Base-by-base conservation (phyloP, 2,888 invertebrate genomes). In the Eristalis pertinax region DNA sequence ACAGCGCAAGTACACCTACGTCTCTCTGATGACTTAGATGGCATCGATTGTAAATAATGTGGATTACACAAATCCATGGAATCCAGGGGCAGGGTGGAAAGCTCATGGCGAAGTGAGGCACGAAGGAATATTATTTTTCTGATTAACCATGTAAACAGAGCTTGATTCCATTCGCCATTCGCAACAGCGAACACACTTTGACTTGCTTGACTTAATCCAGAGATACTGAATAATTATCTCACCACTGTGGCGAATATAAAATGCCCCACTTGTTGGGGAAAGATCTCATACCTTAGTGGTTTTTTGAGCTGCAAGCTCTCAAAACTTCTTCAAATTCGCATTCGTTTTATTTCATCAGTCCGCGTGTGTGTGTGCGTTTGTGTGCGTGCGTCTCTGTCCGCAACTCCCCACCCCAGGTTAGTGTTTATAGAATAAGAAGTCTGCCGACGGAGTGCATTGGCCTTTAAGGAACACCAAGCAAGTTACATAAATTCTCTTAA, bases 221-320 rank as follows among this genome's bases (percentile, higher is more conserved):
- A 78, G 83, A 75, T 75, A 50, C 50, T 10, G 50, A 50, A 19
- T 50, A 79, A 83, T 64, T 35, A 73, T 78, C 78, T 69, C 65
- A 50, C 29, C 19, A 41, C 22, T n/a, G 19, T 19, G 19, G 50
- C 50, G 41, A 56, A 78, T 70, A 86, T 86, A 86, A 86, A 86
- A 78, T 70, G 67, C 41, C 24, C 35, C 15, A 15, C 24, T n/a
- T 50, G 19, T 2, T 8, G 19, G 13, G 8, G 26, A 62, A 22
- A 65, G 68, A 73, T 19, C 38, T 76, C 79, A 84, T 84, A 84
- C 79, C 79, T 84, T 32, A 80, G 80, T 72, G 87, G 84, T 79
- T 87, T 87, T 87, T 77, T 76, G 87, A 87, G 87, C 87, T 84
- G 73, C 41, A 56, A 80, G 87, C 87, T 87, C 87, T 84, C 65